Evolutionary conservation across 1,140 invertebrate genomes (phyloP), one percentile per base, ranked within the genome.

Genomic region (Protaetia brevitarsis): DNA sequence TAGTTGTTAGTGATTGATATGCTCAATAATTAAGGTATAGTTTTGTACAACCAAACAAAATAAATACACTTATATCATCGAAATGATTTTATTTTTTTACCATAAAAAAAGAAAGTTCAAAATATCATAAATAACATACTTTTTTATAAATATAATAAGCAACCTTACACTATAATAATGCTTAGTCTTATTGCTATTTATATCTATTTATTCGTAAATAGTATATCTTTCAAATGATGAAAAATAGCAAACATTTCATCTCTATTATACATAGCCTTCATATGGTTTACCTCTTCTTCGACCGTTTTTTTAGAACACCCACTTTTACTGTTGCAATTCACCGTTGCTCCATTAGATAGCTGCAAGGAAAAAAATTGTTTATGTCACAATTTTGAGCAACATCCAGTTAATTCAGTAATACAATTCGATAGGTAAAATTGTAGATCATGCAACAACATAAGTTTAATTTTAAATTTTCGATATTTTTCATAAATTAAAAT

Each of bases 21-120:
- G 65, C 65, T 66, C 65, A 66, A 66, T 66, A 61, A 51, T 51
- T 45, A 58, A 45, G 30, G 26, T 51, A 27, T 66, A 62, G 60
- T 41, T 37, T 66, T 66, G 65, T 66, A 66, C 65, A 66, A 59
- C 59, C 41, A 62, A 65, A 23, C 19, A 58, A 64, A 19, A 51
- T 31, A 23, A 34, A 57, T 26, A 64, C 13, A 27, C 30, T 23
- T 31, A 65, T 30, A 16, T 23, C 10, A 61, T 36, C 10, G 13
- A 21, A 23, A 8, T 45, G 10, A 16, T 13, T n/a, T 63, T 30
- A 41, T 37, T 45, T 63, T 51, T 19, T 51, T 51, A 34, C 13
- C 8, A 34, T 34, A 34, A 34, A 34, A 6, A 6, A 5, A n/a
- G 13, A 34, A 1, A 6, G 13, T 34, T 34, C n/a, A n/a, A n/a